A percentile compares a stretch with the other conserved stretches of the same genome.
Conservation (phyloP, 2,113 vertebrate genomes). For the Platichthys stellatus region DNA sequence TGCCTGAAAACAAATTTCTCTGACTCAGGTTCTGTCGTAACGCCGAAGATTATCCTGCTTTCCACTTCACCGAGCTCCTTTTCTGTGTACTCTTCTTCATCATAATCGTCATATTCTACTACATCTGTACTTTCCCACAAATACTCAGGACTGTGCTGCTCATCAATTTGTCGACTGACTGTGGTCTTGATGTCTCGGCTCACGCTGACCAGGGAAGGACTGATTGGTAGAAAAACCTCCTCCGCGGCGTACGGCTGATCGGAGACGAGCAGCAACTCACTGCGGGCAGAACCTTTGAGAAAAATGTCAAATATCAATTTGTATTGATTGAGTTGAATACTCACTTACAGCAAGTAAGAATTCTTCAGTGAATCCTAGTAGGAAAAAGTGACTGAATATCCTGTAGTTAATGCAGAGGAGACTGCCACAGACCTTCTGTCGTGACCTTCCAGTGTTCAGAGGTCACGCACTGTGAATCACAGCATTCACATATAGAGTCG, state of each 20-base stretch:
- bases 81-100: conserved; percentile 9
- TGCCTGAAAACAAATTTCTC: conserved; percentile 5
- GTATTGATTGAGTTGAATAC: neutral
- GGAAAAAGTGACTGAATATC: neutral
- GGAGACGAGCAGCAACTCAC: conserved; percentile 57
- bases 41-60: neutral
- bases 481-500: conserved; percentile 77
- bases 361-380: too few relatives aligned
- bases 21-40: neutral
- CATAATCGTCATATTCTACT: neutral
- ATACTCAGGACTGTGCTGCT: conserved; percentile 1
- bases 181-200: conserved; percentile 8
- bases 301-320: neutral
- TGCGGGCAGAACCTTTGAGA: conserved; percentile 63
- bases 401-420: neutral
- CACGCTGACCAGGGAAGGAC: neutral
- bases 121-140: conserved; percentile 1
- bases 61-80: conserved; percentile 14
- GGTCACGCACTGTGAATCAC: conserved; percentile 70
- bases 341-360: neutral
- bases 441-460: conserved; percentile 51
- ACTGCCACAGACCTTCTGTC: conserved; percentile 61
- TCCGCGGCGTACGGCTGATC: conserved; percentile 45
- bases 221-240: conserved; percentile 15
- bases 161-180: conserved; percentile 1